These are phyloP conservation scores for Sciaenops ocellatus DNA, from an alignment of 2,797 vertebrate species.

Conservation along the genomic window DNA sequence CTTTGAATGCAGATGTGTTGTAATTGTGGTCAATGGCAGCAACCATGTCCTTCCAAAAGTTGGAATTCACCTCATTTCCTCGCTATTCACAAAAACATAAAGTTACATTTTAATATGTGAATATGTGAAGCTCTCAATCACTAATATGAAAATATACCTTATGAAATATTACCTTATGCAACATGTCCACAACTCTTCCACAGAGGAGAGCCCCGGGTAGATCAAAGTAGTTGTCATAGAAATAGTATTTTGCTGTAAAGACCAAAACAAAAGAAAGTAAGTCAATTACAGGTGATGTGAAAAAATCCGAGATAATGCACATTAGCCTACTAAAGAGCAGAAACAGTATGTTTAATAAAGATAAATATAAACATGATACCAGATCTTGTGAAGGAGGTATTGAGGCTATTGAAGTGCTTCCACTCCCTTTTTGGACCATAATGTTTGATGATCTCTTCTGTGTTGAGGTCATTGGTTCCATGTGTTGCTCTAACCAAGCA, in stretches of 20 bases:
- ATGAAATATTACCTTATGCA: slow-evolving; percentile 88
- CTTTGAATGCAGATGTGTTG: slow-evolving; percentile 96
- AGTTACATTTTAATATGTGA: slow-evolving; percentile 5
- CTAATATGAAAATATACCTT: not conserved
- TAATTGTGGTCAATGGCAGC: slow-evolving; percentile 96
- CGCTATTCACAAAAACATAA: slow-evolving; percentile 80
- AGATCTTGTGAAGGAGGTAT: slow-evolving; percentile 90
- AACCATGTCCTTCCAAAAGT: slow-evolving; percentile 97
- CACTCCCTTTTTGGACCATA: slow-evolving; percentile 91
- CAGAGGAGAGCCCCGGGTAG: slow-evolving; percentile 94
- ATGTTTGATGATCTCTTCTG: slow-evolving; percentile 87
- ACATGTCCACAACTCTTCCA: slow-evolving; percentile 92
- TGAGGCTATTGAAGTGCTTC: slow-evolving; percentile 92
- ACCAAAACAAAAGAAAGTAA: slow-evolving; percentile 43
- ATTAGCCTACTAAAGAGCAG: not conserved
- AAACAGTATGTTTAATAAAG: slow-evolving; percentile 5
- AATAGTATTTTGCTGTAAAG: slow-evolving; percentile 94
- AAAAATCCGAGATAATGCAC: not conserved
- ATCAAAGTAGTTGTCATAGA: slow-evolving; percentile 98
- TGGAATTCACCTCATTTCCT: slow-evolving; percentile 89
- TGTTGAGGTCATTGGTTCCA: slow-evolving; percentile 89
- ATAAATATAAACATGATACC: slow-evolving; percentile 79
- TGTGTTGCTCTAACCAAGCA: slow-evolving; percentile 89
- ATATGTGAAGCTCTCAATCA: not conserved
- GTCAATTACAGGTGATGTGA: not conserved